These are phyloP conservation scores for Ophion obscuratus DNA, from an alignment of 2,888 invertebrate genomes.

Conservation along the genomic window DNA sequence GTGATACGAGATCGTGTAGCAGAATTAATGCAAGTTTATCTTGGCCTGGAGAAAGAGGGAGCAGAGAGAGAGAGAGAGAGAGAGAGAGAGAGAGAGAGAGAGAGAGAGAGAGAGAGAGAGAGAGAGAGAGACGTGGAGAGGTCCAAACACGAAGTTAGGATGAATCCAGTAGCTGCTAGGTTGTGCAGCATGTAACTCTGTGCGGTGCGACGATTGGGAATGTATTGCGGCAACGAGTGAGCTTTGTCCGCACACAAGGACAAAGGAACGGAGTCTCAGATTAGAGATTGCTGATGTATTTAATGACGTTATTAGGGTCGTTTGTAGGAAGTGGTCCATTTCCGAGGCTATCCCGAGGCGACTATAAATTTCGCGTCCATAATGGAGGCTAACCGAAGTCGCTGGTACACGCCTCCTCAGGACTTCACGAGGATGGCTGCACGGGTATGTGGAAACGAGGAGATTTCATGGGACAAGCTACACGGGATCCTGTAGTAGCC, in stretches of 20 bases:
- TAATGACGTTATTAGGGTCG: constrained; percentile 82
- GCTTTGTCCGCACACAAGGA: constrained; percentile 19
- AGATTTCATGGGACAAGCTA: constrained; percentile 22
- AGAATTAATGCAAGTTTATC: constrained; percentile 47
- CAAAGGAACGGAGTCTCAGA: constrained; percentile 71
- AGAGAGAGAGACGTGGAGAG: background rate
- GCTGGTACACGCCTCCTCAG: constrained; percentile 42
- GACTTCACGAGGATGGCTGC: constrained; percentile 15
- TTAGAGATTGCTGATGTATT: constrained; percentile 80
- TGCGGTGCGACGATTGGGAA: constrained; percentile 1
- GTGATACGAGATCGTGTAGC: constrained; percentile 46
- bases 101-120: background rate
- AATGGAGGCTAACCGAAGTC: constrained; percentile 78
- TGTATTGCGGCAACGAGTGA: constrained; percentile 24
- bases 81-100: background rate
- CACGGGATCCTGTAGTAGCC: background rate
- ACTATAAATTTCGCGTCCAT: constrained; percentile 80
- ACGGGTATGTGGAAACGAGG: constrained; percentile 30
- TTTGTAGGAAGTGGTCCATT: constrained; percentile 77
- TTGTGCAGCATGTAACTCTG: constrained; percentile 3
- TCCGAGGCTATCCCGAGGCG: constrained; percentile 78
- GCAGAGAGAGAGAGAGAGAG: background rate
- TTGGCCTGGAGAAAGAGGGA: constrained; percentile 1
- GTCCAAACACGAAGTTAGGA: background rate
- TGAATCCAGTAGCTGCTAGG: constrained; percentile 14